A percentile compares a stretch with the other conserved stretches of the same genome.
These are phyloP conservation scores for Cheirogaleus major DNA, from an alignment of 2,797 vertebrate species.

Conservation along the genomic window DNA sequence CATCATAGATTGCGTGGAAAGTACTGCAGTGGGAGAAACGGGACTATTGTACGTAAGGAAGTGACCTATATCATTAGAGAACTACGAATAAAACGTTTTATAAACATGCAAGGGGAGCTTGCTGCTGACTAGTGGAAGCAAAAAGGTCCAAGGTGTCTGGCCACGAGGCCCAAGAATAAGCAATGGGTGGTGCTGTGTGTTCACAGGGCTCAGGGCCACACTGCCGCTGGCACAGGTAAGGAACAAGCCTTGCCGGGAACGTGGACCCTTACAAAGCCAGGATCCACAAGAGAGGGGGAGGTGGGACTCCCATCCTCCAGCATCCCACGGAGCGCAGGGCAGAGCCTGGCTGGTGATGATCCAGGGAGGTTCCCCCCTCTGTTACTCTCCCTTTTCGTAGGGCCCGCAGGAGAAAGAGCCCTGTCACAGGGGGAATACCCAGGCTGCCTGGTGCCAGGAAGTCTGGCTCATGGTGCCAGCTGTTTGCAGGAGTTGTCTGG, in stretches of 20 bases:
- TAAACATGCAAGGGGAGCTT: neutral
- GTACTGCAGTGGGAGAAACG: neutral
- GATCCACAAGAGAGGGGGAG: neutral
- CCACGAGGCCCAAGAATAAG: neutral
- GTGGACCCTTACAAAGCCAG: neutral
- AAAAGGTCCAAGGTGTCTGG: neutral
- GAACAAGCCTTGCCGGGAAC: accelerated
- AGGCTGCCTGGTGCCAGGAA: neutral
- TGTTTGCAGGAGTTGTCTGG: neutral
- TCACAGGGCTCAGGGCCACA: neutral
- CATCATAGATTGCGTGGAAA: neutral
- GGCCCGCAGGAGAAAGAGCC: neutral
- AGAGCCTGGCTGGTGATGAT: neutral
- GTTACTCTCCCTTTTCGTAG: neutral
- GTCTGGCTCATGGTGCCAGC: neutral
- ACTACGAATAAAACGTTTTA: accelerated
- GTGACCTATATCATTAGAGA: neutral
- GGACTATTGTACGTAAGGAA: accelerated
- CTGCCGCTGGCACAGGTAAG: neutral
- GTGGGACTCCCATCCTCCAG: neutral
- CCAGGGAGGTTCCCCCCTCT: neutral
- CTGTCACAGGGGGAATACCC: neutral
- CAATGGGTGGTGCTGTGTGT: neutral
- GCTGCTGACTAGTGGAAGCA: neutral
- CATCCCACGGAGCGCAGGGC: neutral